phyloP scores from a whole-genome alignment of 1,140 invertebrate genomes.

The Nautilus pompilius region DNA sequence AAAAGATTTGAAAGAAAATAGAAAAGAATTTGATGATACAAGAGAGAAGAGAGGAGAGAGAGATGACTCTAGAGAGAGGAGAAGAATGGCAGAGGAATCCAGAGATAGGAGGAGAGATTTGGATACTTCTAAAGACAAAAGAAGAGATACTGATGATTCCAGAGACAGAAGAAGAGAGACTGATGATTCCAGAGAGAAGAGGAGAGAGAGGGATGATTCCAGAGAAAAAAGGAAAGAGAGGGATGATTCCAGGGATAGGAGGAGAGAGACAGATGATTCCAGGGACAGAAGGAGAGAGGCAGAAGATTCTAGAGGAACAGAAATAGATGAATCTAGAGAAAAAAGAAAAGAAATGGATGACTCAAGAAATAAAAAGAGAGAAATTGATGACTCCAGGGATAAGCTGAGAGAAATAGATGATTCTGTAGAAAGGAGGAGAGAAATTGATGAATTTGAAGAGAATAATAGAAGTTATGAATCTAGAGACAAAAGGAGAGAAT shows the following conservation, averaged over 20 bases:
- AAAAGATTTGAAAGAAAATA: no score
- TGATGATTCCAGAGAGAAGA: conserved; percentile 5
- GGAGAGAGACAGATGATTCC: conserved; percentile 3
- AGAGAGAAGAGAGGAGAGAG: conserved; percentile 1
- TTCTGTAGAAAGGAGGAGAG: background rate
- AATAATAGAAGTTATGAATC: no score
- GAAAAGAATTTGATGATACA: background rate
- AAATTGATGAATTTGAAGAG: background rate
- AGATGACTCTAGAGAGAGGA: background rate
- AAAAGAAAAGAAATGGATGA: background rate
- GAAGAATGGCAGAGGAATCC: background rate
- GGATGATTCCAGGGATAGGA: conserved; percentile 7
- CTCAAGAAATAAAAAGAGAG: conserved; percentile 6
- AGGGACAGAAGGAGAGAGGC: conserved; percentile 5
- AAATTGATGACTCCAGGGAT: background rate
- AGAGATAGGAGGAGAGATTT: background rate
- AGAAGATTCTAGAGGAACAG: background rate
- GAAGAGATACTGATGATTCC: background rate
- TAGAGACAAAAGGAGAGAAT: background rate
- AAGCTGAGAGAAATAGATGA: background rate
- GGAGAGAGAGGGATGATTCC: conserved; percentile 8
- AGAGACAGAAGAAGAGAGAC: conserved; percentile 9
- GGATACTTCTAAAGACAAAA: background rate
- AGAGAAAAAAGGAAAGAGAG: conserved; percentile 2
- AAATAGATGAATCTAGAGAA: background rate